These are phyloP conservation scores for Melanostigma gelatinosum DNA, from an alignment of 2,113 vertebrate genomes.

Conservation along the genomic window DNA sequence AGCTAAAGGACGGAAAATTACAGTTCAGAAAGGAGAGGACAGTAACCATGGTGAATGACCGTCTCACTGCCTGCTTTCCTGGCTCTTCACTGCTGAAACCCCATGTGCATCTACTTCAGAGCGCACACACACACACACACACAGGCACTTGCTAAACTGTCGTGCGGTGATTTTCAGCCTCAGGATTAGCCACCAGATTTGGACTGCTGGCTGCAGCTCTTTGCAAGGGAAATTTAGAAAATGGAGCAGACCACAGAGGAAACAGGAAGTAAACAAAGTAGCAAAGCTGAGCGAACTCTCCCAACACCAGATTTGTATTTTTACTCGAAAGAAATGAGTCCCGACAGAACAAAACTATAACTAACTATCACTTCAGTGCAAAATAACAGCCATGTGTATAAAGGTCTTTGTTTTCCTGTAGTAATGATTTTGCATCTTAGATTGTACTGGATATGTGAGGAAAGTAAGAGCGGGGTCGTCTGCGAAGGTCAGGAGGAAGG, in stretches of 20 bases:
- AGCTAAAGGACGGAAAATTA: conserved; percentile 76
- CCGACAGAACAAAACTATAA: not conserved
- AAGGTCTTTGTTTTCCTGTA: not conserved
- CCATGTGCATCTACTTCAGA: conserved; percentile 56
- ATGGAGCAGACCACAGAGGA: conserved; percentile 53
- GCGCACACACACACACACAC: conserved; percentile 24
- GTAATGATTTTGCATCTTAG: conserved; percentile 30
- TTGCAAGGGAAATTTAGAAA: conserved; percentile 62
- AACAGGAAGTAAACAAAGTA: conserved; percentile 26
- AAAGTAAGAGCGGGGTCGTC: conserved; percentile 41
- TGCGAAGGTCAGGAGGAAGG: conserved; percentile 50
- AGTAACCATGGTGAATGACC: conserved; percentile 81
- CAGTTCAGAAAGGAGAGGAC: conserved; percentile 69
- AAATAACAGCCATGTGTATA: not conserved
- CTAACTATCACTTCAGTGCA: not conserved
- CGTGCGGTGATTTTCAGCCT: conserved; percentile 59
- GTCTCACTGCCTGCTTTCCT: conserved; percentile 49
- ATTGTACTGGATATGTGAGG: conserved; percentile 11
- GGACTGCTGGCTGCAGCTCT: conserved; percentile 53
- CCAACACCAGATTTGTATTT: conserved; percentile 11
- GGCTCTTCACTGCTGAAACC: conserved; percentile 37
- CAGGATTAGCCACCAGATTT: conserved; percentile 71
- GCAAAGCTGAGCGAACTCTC: not conserved
- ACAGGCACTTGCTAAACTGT: conserved; percentile 47
- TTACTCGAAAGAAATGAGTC: not conserved